Evolutionary conservation across 2,113 vertebrate species (phyloP).

Genomic region (Romanogobio albipinnatus): DNA sequence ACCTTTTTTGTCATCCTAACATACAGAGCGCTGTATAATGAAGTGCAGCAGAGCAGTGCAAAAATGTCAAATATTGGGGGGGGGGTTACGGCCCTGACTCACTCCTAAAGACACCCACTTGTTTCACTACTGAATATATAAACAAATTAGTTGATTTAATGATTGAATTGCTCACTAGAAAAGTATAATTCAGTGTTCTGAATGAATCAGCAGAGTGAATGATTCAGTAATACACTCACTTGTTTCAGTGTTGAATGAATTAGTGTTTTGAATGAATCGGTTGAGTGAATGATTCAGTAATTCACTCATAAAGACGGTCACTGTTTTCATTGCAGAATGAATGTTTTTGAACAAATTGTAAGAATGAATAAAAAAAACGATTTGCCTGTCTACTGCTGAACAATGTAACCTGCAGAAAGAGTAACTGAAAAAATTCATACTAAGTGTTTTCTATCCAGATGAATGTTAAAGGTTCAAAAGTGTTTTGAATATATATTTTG

Average conservation of each 20-base stretch:
- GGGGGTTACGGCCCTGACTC: neutral
- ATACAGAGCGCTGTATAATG: no score
- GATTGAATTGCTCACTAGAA: neutral
- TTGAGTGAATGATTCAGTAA: neutral
- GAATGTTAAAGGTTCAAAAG: neutral
- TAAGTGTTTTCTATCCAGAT: neutral
- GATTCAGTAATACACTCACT: no score
- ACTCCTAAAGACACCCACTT: neutral
- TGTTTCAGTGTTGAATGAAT: neutral
- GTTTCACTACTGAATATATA: neutral
- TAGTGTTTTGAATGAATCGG: neutral
- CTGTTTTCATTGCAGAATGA: neutral
- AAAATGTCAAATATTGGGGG: no score
- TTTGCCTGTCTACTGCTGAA: neutral
- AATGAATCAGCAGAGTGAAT: neutral
- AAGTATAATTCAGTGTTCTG: neutral
- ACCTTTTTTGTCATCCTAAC: no score
- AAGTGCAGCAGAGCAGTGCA: no score
- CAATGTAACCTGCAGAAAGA: neutral
- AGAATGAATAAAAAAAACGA: neutral
- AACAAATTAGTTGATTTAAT: neutral
- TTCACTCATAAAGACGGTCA: neutral
- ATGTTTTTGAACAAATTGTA: neutral
- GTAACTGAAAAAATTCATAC: neutral
- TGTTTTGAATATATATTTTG: neutral